phyloP scores from a whole-genome alignment of 2,113 vertebrate species.

The Podarcis raffonei region DNA sequence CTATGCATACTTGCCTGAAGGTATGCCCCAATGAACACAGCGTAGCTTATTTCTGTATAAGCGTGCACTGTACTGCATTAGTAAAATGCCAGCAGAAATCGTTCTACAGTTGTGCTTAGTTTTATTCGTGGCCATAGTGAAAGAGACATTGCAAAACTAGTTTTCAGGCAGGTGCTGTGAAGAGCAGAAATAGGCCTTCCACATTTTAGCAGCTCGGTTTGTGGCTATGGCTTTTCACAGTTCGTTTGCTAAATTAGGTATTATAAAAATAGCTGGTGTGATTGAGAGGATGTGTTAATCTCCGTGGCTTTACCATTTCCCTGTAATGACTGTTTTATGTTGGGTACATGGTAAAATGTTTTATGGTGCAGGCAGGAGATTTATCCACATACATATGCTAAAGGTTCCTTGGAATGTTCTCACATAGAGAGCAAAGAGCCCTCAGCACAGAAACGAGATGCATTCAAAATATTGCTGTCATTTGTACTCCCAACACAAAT shows the following conservation, averaged over 20 bases:
- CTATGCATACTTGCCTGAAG: neutral
- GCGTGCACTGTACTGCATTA: neutral
- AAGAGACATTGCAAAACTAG: neutral
- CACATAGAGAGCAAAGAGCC: constrained; percentile 52
- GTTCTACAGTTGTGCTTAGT: neutral
- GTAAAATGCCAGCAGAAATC: neutral
- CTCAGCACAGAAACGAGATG: constrained; percentile 53
- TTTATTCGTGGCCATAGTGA: neutral
- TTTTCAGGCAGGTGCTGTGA: neutral
- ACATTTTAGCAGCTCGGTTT: constrained; percentile 36
- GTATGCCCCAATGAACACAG: neutral
- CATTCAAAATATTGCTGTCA: constrained; percentile 47
- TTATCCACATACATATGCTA: constrained; percentile 66
- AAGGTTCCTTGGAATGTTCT: constrained; percentile 72
- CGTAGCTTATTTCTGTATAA: neutral
- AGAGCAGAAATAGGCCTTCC: constrained; percentile 29
- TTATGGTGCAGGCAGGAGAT: constrained; percentile 66
- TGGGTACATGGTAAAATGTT: constrained; percentile 63
- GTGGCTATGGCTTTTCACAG: constrained; percentile 56
- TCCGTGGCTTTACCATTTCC: constrained; percentile 64
- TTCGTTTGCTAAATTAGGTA: constrained; percentile 73
- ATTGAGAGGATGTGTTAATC: constrained; percentile 66
- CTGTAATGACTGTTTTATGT: constrained; percentile 65
- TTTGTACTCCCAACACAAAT: constrained; percentile 58
- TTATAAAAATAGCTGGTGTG: constrained; percentile 73